Base-by-base conservation (phyloP, 2,888 invertebrate species). In the Lasioglossum oenotherae region DNA sequence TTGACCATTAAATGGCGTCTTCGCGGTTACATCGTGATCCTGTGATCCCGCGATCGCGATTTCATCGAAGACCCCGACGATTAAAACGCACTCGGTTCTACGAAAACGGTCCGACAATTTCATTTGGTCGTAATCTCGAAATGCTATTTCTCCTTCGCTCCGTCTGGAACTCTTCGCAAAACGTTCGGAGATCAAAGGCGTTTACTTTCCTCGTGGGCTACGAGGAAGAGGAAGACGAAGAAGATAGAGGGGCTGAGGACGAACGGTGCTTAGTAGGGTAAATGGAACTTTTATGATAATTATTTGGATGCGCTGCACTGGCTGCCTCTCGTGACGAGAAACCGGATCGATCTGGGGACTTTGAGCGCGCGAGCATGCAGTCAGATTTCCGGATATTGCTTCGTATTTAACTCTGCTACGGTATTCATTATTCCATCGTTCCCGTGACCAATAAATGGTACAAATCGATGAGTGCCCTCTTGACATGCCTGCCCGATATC, bases 271-370 rank as follows among this genome's bases (percentile, higher is more conserved):
- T 49, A 69, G 49, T 23, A 60, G 14, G 78, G 72, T 78, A 81
- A 85, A 86, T 85, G 80, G 75, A 85, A 81, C 71, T 85, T 85
- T 75, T 74, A 78, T 81, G 75, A 77, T 81, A 81, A 86, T 86
- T 86, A 81, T 81, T 86, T 75, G 38, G 44, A 72, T 35, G 71
- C 27, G 23, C 27, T 46, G 46, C 46, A 16, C 46, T 2, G 64
- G 57, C 44, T 44, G n/a, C 44, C 12, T 14, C 10, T 44, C 35
- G 23, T 27, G 41, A 53, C 49, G 60, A 53, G 49, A 5, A 41
- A 53, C 31, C 10, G n/a, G 44, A 57, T 41, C 27, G 64, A 69
- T 38, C 46, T 35, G 10, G 16, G 57, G 27, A 44, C 53, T 23
- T 31, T 19, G 14, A 41, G n/a, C 57, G 31, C 2, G 31, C 35